phyloP scores from a whole-genome alignment of 2,113 vertebrate species.

The Pachyramphus minor region DNA sequence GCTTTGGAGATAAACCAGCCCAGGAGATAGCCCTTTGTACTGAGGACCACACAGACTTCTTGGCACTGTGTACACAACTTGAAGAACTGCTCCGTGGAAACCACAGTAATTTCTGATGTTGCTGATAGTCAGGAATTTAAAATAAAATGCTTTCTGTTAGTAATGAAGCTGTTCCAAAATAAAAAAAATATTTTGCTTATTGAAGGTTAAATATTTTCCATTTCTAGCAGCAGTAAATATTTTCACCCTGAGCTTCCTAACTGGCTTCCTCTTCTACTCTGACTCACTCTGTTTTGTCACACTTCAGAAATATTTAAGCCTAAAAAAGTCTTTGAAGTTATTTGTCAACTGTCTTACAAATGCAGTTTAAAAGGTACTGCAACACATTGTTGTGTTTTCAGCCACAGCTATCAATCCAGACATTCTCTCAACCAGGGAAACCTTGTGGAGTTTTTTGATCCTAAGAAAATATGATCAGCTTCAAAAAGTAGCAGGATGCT shows the following conservation, averaged over 20 bases:
- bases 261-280: not conserved
- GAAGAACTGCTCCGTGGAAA: not conserved
- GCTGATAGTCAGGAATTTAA: not conserved
- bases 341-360: not conserved
- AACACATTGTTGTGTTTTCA: not conserved
- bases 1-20: not conserved
- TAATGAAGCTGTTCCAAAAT: not conserved
- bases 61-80: not conserved
- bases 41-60: not conserved
- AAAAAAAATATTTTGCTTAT: not conserved
- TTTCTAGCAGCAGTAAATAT: not conserved
- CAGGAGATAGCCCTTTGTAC: not conserved
- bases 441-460: not conserved
- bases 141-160: not conserved
- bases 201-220: not conserved
- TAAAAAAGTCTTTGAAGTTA: not conserved
- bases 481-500: not conserved
- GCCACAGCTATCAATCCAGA: not conserved
- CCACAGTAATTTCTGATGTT: not conserved
- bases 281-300: slow-evolving; percentile 28
- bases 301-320: not conserved
- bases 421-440: not conserved
- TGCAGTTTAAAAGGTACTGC: not conserved
- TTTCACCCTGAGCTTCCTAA: not conserved
- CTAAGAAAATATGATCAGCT: not conserved